Conservation (phyloP, 2,888 invertebrate species). For the Shargacucullia verbasci region DNA sequence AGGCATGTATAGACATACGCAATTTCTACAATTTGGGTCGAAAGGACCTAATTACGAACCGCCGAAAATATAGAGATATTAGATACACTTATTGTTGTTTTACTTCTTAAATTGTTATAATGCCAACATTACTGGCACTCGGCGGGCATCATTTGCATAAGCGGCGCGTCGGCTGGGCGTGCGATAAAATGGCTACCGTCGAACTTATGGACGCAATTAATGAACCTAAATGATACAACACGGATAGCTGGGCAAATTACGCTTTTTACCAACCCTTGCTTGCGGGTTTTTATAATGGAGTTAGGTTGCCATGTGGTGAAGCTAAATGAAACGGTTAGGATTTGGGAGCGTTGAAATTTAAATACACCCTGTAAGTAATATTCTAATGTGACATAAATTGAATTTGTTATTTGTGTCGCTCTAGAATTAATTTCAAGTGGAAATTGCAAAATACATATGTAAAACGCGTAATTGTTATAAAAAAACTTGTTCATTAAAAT, state of each 20-base stretch:
- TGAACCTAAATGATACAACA: constrained; percentile 82
- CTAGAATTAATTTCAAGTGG: too few species aligned
- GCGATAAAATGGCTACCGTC: constrained; percentile 79
- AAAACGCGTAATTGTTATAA: too few species aligned
- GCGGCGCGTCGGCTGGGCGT: constrained; percentile 73
- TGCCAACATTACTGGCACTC: constrained; percentile 82
- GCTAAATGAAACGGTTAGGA: too few species aligned
- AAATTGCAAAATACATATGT: too few species aligned
- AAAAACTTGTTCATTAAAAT: too few species aligned
- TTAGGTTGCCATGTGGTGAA: constrained; percentile 11
- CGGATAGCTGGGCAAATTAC: constrained; percentile 66
- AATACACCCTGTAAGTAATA: too few species aligned
- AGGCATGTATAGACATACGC: constrained; percentile 3
- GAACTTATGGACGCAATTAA: constrained; percentile 86
- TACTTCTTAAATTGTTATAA: constrained; percentile 88
- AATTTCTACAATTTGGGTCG: constrained; percentile 36
- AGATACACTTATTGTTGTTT: constrained; percentile 82
- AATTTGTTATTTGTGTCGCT: too few species aligned
- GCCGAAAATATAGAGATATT: constrained; percentile 59
- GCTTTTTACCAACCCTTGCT: constrained; percentile 67
- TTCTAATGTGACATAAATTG: too few species aligned
- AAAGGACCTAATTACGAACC: constrained; percentile 31
- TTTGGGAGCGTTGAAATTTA: too few species aligned
- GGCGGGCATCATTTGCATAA: constrained; percentile 85
- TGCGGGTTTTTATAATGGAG: constrained; percentile 34